Evolutionary conservation across 2,888 invertebrate genomes (phyloP).

Genomic region (Ctena decussata): DNA sequence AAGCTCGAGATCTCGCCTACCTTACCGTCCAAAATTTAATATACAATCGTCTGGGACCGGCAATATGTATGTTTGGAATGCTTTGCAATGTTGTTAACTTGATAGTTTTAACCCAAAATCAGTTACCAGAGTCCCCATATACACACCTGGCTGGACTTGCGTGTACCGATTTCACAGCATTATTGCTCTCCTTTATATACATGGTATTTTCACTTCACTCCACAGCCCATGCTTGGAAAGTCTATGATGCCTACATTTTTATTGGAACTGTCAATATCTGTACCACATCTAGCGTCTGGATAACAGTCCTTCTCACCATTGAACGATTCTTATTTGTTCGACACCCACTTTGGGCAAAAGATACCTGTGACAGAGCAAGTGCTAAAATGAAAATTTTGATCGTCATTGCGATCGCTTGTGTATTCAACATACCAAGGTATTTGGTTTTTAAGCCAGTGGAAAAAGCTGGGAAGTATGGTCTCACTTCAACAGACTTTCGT

Average conservation of each 20-base stretch:
- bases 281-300: conserved; percentile 81
- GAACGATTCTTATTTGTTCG: conserved; percentile 83
- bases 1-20: conserved; percentile 18
- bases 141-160: conserved; percentile 84
- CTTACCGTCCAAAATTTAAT: conserved; percentile 53
- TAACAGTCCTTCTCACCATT: conserved; percentile 82
- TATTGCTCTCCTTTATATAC: conserved; percentile 77
- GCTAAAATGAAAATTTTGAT: conserved; percentile 77
- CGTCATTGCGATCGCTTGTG: conserved; percentile 68
- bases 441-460: conserved; percentile 68
- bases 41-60: conserved; percentile 78
- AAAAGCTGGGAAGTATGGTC: conserved; percentile 37
- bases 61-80: conserved; percentile 83
- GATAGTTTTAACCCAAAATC: conserved; percentile 79
- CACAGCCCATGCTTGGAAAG: conserved; percentile 71
- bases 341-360: conserved; percentile 82
- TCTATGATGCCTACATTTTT: conserved; percentile 79
- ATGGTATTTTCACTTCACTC: conserved; percentile 70
- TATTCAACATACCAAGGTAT: conserved; percentile 82
- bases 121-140: conserved; percentile 84
- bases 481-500: conserved; percentile 73
- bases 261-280: conserved; percentile 82
- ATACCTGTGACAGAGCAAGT: conserved; percentile 78
- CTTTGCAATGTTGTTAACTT: conserved; percentile 83
- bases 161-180: conserved; percentile 78